Percentiles rank a stretch among this genome's conserved stretches.
These are phyloP conservation scores for Encarsia formosa DNA, from an alignment of 2,888 invertebrate genomes.

Conservation along the genomic window DNA sequence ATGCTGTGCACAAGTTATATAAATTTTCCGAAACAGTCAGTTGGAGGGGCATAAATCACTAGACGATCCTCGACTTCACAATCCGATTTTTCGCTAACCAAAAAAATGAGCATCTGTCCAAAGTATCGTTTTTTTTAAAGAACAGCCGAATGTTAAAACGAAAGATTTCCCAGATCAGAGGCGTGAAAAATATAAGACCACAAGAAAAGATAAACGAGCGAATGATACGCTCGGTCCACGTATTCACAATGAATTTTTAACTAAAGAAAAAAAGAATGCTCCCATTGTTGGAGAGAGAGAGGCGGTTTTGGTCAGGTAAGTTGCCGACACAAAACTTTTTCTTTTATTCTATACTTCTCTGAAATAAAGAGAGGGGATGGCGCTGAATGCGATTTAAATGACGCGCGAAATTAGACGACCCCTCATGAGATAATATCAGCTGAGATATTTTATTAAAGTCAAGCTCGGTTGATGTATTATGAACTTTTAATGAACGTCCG, in stretches of 20 bases:
- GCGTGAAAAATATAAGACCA: conserved; percentile 40
- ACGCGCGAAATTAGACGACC: conserved; percentile 6
- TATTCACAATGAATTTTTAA: not conserved
- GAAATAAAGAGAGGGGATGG: not conserved
- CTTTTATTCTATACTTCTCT: no score
- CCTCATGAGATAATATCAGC: not conserved
- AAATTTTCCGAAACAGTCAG: no score
- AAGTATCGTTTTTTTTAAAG: conserved; percentile 2
- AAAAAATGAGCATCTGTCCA: not conserved
- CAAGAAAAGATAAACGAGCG: conserved; percentile 46
- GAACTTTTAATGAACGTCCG: no score
- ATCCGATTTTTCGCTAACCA: conserved; percentile 20
- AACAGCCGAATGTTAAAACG: conserved; percentile 8
- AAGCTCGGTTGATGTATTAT: no score
- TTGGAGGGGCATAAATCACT: no score
- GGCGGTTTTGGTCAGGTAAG: no score
- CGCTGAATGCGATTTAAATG: conserved; percentile 2
- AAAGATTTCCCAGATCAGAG: conserved; percentile 19
- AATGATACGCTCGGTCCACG: conserved; percentile 44
- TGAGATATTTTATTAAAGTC: no score
- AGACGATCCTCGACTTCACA: conserved; percentile 12
- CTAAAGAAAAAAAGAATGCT: not conserved
- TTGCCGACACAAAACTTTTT: no score
- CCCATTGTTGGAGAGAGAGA: no score
- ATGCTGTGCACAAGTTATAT: no score